These are phyloP conservation scores for Tauraco hartlaubi DNA, from an alignment of 2,797 vertebrate genomes.

Conservation along the genomic window DNA sequence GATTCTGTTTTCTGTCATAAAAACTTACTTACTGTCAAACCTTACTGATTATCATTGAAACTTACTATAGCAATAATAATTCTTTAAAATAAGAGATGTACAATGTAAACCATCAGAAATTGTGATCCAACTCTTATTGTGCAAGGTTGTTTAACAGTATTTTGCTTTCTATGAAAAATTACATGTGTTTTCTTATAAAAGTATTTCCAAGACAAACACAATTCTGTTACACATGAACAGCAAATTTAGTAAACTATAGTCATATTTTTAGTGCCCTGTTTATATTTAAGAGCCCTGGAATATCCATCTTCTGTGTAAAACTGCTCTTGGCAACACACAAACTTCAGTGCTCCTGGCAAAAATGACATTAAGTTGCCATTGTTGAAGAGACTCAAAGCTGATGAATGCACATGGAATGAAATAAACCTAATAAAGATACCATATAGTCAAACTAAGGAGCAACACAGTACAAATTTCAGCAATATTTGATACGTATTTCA, in stretches of 20 bases:
- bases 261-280: not conserved
- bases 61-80: not conserved
- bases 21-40: not conserved
- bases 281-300: not conserved
- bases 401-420: not conserved
- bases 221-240: not conserved
- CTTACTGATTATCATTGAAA: not conserved
- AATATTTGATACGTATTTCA: not conserved
- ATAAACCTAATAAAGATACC: not conserved
- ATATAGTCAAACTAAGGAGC: not conserved
- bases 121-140: not conserved
- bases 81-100: not conserved
- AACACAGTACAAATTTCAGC: not conserved
- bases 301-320: not conserved
- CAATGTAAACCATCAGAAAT: not conserved
- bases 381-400: not conserved
- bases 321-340: not conserved
- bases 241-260: not conserved
- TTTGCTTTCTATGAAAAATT: not conserved
- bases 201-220: not conserved
- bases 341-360: not conserved
- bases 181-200: not conserved
- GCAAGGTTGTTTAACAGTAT: not conserved
- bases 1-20: not conserved
- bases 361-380: not conserved